Conservation (phyloP, 2,797 vertebrate species). For the Phoeniculus purpureus region DNA sequence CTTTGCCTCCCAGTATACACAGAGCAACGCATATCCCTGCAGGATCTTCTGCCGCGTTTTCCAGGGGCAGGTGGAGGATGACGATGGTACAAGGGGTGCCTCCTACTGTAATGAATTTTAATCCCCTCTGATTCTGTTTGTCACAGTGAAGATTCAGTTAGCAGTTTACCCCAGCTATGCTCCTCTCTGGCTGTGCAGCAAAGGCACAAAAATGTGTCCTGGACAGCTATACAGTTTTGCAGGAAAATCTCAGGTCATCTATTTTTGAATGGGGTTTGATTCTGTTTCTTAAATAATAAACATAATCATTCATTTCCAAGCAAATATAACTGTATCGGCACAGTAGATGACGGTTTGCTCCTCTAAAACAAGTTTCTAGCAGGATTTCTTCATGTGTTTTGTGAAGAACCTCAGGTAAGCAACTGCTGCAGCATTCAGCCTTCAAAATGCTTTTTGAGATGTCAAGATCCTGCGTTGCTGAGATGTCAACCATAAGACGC, state of each 20-base stretch:
- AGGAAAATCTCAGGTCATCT: not conserved
- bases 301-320: not conserved
- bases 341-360: not conserved
- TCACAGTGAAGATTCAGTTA: not conserved
- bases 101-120: not conserved
- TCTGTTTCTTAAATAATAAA: not conserved
- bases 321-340: not conserved
- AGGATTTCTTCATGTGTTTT: not conserved
- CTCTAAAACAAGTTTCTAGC: not conserved
- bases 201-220: not conserved
- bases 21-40: not conserved
- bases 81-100: not conserved
- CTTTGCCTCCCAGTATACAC: accelerated
- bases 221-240: not conserved
- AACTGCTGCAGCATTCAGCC: not conserved
- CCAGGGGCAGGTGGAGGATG: not conserved
- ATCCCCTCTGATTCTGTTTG: not conserved
- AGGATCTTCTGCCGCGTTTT: not conserved
- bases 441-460: not conserved
- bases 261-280: not conserved
- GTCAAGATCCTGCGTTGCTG: not conserved
- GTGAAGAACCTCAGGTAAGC: not conserved
- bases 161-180: not conserved
- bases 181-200: not conserved
- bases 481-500: not conserved